Evolutionary conservation across 2,888 invertebrate genomes (phyloP).

Genomic region (Lepidocyrtinus sp.): DNA sequence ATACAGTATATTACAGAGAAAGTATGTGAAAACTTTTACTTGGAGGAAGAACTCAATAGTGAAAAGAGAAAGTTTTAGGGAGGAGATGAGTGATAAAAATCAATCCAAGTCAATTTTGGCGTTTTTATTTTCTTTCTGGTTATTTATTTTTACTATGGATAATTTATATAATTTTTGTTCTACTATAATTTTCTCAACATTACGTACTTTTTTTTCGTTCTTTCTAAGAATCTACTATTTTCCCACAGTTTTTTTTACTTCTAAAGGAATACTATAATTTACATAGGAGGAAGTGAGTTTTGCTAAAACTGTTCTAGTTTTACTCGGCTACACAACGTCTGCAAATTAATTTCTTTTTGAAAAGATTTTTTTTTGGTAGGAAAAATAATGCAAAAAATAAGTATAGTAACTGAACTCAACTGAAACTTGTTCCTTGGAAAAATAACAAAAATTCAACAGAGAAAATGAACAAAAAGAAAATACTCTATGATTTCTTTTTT

Average conservation of each 20-base stretch:
- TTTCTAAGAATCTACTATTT: not conserved
- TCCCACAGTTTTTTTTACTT: not conserved
- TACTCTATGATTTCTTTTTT: too few relatives aligned
- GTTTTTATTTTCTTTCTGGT: not conserved
- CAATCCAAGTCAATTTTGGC: constrained; percentile 22
- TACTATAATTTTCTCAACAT: not conserved
- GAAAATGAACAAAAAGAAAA: too few relatives aligned
- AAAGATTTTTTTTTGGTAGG: not conserved
- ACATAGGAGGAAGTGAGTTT: not conserved
- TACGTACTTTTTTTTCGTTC: not conserved
- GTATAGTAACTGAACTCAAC: not conserved
- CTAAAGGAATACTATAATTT: not conserved
- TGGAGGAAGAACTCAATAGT: not conserved
- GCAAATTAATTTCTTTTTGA: not conserved
- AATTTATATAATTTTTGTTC: not conserved
- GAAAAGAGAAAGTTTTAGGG: not conserved
- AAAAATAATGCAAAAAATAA: not conserved
- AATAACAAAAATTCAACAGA: too few relatives aligned
- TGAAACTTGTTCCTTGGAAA: too few relatives aligned
- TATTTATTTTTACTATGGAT: not conserved
- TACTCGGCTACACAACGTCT: not conserved
- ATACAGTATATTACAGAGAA: not conserved
- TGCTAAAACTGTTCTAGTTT: not conserved
- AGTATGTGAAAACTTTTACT: not conserved
- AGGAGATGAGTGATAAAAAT: constrained; percentile 26